Evolutionary conservation across 1,140 invertebrate genomes (phyloP).

Genomic region (Ostrea edulis): DNA sequence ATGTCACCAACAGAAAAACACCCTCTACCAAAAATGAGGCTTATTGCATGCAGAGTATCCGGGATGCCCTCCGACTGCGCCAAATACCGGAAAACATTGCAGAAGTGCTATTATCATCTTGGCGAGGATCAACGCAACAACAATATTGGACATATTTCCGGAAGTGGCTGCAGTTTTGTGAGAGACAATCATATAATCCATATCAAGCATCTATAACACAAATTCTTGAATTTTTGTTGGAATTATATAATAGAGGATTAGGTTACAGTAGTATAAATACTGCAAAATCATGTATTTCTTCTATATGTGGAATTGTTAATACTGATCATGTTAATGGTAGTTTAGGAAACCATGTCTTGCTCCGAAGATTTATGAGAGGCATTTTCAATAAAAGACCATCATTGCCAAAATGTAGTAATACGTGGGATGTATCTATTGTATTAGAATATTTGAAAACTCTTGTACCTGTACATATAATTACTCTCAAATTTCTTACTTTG

Average conservation of each 20-base stretch:
- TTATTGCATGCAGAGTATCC: conserved; percentile 50
- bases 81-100: conserved; percentile 46
- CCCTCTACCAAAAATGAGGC: neutral
- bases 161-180: conserved; percentile 48
- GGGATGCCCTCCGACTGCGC: conserved; percentile 31
- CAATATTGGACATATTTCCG: conserved; percentile 46
- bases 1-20: conserved; percentile 28
- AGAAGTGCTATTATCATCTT: neutral
- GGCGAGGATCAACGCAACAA: neutral
- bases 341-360: conserved; percentile 42
- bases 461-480: conserved; percentile 13
- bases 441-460: conserved; percentile 45
- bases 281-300: conserved; percentile 19
- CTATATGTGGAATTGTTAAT: conserved; percentile 29
- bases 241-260: conserved; percentile 43
- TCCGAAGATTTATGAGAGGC: conserved; percentile 52
- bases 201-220: neutral
- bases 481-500: conserved; percentile 45
- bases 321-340: conserved; percentile 15
- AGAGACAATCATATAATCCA: conserved; percentile 27
- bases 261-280: conserved; percentile 29
- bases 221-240: conserved; percentile 32
- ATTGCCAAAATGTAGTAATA: conserved; percentile 37
- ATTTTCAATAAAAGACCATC: conserved; percentile 49
- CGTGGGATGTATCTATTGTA: conserved; percentile 51